A percentile compares a stretch with the other conserved stretches of the same genome.
These are phyloP conservation scores for Drosophila ustulata DNA, from an alignment of 2,888 invertebrate genomes.

Conservation along the genomic window DNA sequence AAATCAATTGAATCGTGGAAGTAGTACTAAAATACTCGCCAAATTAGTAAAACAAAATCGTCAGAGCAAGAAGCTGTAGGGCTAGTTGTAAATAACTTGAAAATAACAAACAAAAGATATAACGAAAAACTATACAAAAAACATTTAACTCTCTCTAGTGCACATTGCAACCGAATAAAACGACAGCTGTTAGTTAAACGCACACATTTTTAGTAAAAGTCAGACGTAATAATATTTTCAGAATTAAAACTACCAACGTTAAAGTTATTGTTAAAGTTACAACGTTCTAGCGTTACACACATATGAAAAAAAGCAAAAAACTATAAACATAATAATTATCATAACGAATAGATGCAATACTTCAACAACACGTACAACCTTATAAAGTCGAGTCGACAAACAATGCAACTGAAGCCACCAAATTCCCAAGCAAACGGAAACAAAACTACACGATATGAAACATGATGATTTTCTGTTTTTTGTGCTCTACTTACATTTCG, in stretches of 20 bases:
- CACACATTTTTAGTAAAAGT: constrained; percentile 64
- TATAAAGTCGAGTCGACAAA: constrained; percentile 71
- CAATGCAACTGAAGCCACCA: constrained; percentile 77
- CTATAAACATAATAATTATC: constrained; percentile 44
- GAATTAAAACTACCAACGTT: constrained; percentile 58
- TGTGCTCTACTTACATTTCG: constrained; percentile 77
- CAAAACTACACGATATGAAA: constrained; percentile 60
- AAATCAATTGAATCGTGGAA: constrained; percentile 44
- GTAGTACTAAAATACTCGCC: constrained; percentile 74
- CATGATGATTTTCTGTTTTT: constrained; percentile 55
- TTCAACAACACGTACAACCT: constrained; percentile 63
- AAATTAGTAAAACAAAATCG: constrained; percentile 65
- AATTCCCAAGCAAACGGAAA: constrained; percentile 72
- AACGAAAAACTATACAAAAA: not conserved
- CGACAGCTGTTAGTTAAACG: constrained; percentile 68
- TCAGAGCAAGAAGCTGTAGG: constrained; percentile 56
- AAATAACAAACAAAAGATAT: constrained; percentile 14
- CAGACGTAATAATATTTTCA: constrained; percentile 41
- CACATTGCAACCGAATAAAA: constrained; percentile 59
- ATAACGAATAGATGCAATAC: constrained; percentile 41
- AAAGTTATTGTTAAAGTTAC: constrained; percentile 77
- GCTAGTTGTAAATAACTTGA: constrained; percentile 78
- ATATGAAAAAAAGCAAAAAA: constrained; percentile 28
- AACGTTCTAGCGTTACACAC: constrained; percentile 60
- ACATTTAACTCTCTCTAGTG: constrained; percentile 58